These are phyloP conservation scores for Trachemys scripta DNA, from an alignment of 2,113 vertebrate genomes.

Conservation along the genomic window DNA sequence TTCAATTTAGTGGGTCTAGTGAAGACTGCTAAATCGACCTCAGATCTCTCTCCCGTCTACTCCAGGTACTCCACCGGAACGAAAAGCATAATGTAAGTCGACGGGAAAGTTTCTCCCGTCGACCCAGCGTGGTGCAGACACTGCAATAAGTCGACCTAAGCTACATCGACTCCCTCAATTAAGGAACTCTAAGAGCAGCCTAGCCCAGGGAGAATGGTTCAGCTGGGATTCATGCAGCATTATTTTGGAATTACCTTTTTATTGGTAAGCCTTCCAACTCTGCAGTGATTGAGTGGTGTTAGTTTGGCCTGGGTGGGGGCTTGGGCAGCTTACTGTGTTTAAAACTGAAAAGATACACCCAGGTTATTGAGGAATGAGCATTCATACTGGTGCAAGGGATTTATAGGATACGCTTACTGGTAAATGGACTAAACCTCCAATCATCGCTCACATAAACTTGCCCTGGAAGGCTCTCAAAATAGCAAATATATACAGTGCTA, in stretches of 20 bases:
- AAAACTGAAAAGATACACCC: neutral
- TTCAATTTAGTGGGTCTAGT: too few species aligned
- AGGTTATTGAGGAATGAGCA: neutral
- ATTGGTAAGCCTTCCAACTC: neutral
- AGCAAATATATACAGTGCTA: neutral
- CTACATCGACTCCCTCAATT: neutral
- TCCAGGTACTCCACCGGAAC: too few species aligned
- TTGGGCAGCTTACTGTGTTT: neutral
- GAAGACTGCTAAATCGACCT: too few species aligned
- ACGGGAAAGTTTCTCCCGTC: too few species aligned
- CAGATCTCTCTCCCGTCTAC: too few species aligned
- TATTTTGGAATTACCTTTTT: neutral
- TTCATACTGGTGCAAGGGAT: neutral
- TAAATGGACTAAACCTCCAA: fast-evolving
- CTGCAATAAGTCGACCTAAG: too few species aligned
- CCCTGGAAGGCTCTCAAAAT: neutral
- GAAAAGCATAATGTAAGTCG: too few species aligned
- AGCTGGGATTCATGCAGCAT: neutral
- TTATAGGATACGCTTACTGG: neutral
- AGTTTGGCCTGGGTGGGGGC: neutral
- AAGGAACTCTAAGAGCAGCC: neutral
- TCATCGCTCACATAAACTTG: neutral
- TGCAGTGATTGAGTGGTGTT: neutral
- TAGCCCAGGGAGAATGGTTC: neutral
- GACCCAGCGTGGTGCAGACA: too few species aligned